A percentile compares a stretch with the other conserved stretches of the same genome.
Conservation (phyloP, 2,113 vertebrate species). For the Sander vitreus region DNA sequence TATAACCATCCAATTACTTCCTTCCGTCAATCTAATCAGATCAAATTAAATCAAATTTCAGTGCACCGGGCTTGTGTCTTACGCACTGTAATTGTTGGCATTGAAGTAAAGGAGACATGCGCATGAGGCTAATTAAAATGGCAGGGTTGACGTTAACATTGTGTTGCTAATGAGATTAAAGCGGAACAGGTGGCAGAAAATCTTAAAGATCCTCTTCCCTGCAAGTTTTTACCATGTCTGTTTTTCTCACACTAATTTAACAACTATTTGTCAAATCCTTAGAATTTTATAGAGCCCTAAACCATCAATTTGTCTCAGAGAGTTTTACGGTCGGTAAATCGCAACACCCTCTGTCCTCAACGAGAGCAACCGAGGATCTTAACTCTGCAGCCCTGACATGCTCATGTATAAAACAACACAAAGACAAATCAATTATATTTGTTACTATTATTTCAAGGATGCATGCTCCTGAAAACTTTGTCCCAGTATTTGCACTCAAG, state of each 20-base stretch:
- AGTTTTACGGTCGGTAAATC: no score
- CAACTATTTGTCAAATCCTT: background rate
- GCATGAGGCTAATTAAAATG: conserved; percentile 25
- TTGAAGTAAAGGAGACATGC: background rate
- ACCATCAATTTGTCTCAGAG: background rate
- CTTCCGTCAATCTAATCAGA: conserved; percentile 25
- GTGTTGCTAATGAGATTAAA: conserved; percentile 28
- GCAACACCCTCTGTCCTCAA: background rate
- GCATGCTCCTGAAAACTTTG: background rate
- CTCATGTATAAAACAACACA: background rate
- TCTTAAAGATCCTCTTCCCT: background rate
- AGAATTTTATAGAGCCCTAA: background rate
- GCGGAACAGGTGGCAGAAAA: conserved; percentile 18
- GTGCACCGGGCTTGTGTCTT: background rate
- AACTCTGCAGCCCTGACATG: background rate
- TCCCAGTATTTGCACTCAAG: background rate
- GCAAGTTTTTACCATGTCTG: background rate
- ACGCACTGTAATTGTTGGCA: background rate
- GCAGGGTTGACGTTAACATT: conserved; percentile 4
- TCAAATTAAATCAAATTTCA: conserved; percentile 36
- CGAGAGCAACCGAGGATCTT: background rate
- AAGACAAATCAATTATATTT: background rate
- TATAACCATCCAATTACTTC: conserved; percentile 41
- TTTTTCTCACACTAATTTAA: background rate
- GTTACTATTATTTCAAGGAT: background rate